Percentiles rank a stretch among this genome's conserved stretches.
Conservation (phyloP, 2,888 invertebrate species). For the Augiades crinisus region DNA sequence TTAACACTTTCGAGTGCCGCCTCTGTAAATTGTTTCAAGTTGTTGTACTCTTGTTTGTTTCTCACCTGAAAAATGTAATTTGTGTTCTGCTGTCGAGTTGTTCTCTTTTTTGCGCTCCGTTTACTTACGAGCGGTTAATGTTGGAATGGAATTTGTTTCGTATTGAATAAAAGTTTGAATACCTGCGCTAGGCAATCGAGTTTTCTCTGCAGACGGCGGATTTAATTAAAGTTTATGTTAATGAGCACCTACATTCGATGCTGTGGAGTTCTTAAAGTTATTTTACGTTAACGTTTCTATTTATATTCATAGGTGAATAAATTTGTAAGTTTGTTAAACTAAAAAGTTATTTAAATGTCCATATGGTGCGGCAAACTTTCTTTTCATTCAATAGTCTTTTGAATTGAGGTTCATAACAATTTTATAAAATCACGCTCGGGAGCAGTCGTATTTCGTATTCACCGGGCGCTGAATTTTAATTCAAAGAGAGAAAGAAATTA, state of each 20-base stretch:
- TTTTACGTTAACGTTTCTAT: slow-evolving; percentile 14
- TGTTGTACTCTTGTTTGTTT: slow-evolving; percentile 50
- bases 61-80: slow-evolving; percentile 62
- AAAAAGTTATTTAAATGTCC: slow-evolving; percentile 13
- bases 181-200: slow-evolving; percentile 33
- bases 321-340: slow-evolving; percentile 1
- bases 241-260: slow-evolving; percentile 32
- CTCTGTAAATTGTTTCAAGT: slow-evolving; percentile 58
- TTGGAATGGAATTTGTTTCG: slow-evolving; percentile 42
- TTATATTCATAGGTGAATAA: slow-evolving; percentile 1
- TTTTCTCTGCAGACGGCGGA: slow-evolving; percentile 32
- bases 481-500: slow-evolving; percentile 59
- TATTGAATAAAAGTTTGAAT: slow-evolving; percentile 35
- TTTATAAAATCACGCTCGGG: slow-evolving; percentile 47
- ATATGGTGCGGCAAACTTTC: slow-evolving; percentile 24
- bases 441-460: slow-evolving; percentile 50
- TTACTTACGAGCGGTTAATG: slow-evolving; percentile 45
- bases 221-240: slow-evolving; percentile 41
- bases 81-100: slow-evolving; percentile 46
- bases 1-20: slow-evolving; percentile 64
- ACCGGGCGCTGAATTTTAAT: slow-evolving; percentile 54
- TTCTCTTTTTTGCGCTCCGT: slow-evolving; percentile 48
- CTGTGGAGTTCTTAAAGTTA: slow-evolving; percentile 8
- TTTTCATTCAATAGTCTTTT: slow-evolving; percentile 26
- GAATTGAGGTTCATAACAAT: slow-evolving; percentile 35